These are phyloP conservation scores for Spilogale gracilis DNA, from an alignment of 2,113 vertebrate species.

Conservation along the genomic window DNA sequence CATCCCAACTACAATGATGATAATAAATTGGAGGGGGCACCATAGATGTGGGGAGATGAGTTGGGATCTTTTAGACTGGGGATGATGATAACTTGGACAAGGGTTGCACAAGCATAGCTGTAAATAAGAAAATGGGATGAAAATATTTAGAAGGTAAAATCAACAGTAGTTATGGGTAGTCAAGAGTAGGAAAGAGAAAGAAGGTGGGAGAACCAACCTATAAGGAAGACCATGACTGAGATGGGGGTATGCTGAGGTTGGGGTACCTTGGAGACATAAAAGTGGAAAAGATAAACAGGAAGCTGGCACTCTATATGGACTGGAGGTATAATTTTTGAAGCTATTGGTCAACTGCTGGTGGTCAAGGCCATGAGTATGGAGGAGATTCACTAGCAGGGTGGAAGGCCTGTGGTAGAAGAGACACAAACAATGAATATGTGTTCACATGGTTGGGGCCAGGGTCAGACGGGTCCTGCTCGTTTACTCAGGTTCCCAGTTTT, in stretches of 20 bases:
- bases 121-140: not conserved
- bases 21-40: not conserved
- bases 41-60: not conserved
- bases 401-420: not conserved
- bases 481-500: not conserved
- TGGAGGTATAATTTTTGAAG: not conserved
- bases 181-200: not conserved
- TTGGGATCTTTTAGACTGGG: not conserved
- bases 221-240: not conserved
- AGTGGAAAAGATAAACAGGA: not conserved
- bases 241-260: not conserved
- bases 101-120: not conserved
- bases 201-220: not conserved
- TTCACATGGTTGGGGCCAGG: not conserved
- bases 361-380: not conserved
- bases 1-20: not conserved
- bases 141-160: constrained; percentile 30
- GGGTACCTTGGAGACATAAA: not conserved
- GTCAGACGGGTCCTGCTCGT: not conserved
- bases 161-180: not conserved
- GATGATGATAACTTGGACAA: not conserved
- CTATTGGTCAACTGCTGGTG: not conserved
- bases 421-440: not conserved
- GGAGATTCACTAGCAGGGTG: not conserved
- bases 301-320: not conserved